Evolutionary conservation across 2,113 vertebrate genomes (phyloP).

Genomic region (Pomatostomus ruficeps): DNA sequence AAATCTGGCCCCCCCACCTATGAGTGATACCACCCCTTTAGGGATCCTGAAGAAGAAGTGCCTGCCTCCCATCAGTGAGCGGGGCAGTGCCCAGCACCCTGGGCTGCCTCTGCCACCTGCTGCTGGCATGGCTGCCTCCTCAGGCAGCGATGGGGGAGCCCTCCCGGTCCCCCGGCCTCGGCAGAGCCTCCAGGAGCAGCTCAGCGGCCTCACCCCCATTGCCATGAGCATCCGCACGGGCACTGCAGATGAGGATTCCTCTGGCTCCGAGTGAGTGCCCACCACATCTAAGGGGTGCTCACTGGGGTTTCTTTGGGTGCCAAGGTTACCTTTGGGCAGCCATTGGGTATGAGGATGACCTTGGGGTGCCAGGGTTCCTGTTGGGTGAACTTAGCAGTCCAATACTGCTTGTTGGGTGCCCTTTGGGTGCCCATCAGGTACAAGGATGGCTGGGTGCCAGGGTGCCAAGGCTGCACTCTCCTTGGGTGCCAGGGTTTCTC

Average conservation of each 20-base stretch:
- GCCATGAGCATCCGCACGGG: slow-evolving; percentile 85
- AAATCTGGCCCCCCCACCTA: neutral
- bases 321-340: neutral
- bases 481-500: neutral
- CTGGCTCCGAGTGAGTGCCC: slow-evolving; percentile 90
- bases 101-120: slow-evolving; percentile 50
- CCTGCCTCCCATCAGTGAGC: slow-evolving; percentile 83
- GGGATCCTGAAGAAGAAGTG: slow-evolving; percentile 20
- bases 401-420: neutral
- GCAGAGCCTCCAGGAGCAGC: slow-evolving; percentile 72
- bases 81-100: slow-evolving; percentile 76
- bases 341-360: neutral
- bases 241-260: slow-evolving; percentile 88
- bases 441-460: neutral
- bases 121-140: slow-evolving; percentile 50
- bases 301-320: neutral
- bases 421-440: neutral
- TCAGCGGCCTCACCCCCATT: slow-evolving; percentile 79
- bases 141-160: slow-evolving; percentile 63
- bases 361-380: neutral
- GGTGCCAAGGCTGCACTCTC: neutral
- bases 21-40: neutral
- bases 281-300: neutral
- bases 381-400: neutral
- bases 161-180: slow-evolving; percentile 24